Base-by-base conservation (phyloP, 1,140 invertebrate species). In the Augochlora pura region DNA sequence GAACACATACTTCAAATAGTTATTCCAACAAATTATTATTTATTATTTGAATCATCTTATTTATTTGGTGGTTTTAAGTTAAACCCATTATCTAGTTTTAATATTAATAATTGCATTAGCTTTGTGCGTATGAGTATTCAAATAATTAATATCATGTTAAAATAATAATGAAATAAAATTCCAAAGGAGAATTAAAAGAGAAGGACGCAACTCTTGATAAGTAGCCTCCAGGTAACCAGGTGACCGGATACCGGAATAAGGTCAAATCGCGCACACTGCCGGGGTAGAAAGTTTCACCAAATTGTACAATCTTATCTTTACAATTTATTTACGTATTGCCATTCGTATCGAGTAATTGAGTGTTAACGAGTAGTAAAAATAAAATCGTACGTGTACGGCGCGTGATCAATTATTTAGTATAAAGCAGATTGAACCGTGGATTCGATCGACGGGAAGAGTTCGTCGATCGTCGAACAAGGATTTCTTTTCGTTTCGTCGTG, bases 261-360 rank as follows among this genome's bases (percentile, higher is more conserved):
- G 27, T 46, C n/a, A 74, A 80, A 52, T 77, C 49, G 70, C 46
- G 59, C 49, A 72, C 76, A 64, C 32, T 73, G 63, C 42, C 69
- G 49, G 77, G 39, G 18, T n/a, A 62, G 42, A 77, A 68, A 57
- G 52, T 59, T 78, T 65, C 32, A 82, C 54, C 69, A 82, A 57
- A 78, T 78, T 65, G 68, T 57, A 80, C 52, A 70, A 59, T 79
- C 77, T 42, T 83, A 79, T 79, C 59, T 84, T 78, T 79, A 79
- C 70, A 70, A 83, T 84, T 84, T 83, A 79, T 84, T 84, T 83
- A 79, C 46, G 75, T 59, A 82, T 77, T 77, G 49, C 76, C 76
- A 57, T 64, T 46, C 39, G 25, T 78, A 64, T 72, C 68, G 59
- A 72, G 60, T 78, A 64, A 64, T 72, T 25, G 67, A 25, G 46